Conservation (phyloP, 2,797 vertebrate species). For the Gephyroberyx darwinii region DNA sequence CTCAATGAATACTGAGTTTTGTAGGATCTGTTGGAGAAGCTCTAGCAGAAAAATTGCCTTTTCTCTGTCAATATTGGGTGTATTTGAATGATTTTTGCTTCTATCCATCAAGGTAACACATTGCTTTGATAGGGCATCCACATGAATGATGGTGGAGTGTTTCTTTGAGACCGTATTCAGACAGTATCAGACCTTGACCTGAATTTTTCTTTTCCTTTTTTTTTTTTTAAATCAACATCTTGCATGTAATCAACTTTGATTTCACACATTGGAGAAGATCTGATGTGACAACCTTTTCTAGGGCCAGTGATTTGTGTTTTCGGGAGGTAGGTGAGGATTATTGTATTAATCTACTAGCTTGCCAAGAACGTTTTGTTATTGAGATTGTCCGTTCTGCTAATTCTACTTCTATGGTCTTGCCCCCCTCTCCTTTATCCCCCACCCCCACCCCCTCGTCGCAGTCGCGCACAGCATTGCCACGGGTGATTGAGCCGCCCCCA, state of each 20-base stretch:
- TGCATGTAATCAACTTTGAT: neutral
- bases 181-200: no score
- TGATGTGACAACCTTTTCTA: neutral
- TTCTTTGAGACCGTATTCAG: no score
- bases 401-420: conserved; percentile 65
- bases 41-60: no score
- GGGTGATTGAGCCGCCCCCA: conserved; percentile 66
- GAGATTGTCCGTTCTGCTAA: conserved; percentile 56
- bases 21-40: no score
- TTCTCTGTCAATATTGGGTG: no score
- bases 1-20: no score
- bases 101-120: no score
- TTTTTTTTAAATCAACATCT: neutral
- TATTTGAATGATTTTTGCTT: no score
- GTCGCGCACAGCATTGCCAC: conserved; percentile 64
- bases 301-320: neutral
- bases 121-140: no score
- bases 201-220: no score
- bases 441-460: conserved; percentile 52
- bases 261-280: neutral
- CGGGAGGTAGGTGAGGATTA: neutral
- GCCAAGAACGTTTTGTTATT: conserved; percentile 9
- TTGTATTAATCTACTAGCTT: neutral
- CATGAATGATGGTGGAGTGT: no score
- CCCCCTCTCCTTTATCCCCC: conserved; percentile 47